A percentile compares a stretch with the other conserved stretches of the same genome.
phyloP scores from a whole-genome alignment of 2,888 invertebrate genomes.

The Eupithecia pulchellata region DNA sequence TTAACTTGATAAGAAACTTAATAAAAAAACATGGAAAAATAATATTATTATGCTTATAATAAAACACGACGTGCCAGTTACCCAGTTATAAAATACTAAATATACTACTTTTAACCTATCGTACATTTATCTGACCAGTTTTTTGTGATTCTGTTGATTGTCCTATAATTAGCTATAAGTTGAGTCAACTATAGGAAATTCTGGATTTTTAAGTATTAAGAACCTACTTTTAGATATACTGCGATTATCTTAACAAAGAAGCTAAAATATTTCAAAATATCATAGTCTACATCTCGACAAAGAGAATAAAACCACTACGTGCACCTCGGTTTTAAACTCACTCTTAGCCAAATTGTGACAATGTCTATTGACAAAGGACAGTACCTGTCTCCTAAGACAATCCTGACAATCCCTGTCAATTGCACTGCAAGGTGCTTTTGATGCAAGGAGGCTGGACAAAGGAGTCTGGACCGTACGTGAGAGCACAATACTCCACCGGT shows the following conservation, averaged over 20 bases:
- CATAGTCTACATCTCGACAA: not conserved
- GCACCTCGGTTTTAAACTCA: not conserved
- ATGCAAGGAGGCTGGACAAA: conserved; percentile 61
- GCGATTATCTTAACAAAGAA: too few relatives aligned
- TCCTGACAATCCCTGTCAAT: conserved; percentile 63
- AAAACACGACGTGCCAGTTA: too few relatives aligned
- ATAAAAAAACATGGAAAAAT: too few relatives aligned
- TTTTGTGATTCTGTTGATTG: too few relatives aligned
- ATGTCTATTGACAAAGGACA: conserved; percentile 55
- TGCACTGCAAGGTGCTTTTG: conserved; percentile 73
- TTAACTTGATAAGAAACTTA: too few relatives aligned
- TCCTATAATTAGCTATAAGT: not conserved
- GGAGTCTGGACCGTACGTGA: conserved; percentile 62
- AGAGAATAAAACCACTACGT: too few relatives aligned
- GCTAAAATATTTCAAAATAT: not conserved
- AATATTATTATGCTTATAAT: too few relatives aligned
- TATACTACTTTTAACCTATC: too few relatives aligned
- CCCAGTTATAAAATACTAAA: too few relatives aligned
- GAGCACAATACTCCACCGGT: conserved; percentile 63
- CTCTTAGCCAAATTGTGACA: conserved; percentile 44
- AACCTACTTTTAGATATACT: too few relatives aligned
- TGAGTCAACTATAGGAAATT: not conserved
- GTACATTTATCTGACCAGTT: too few relatives aligned
- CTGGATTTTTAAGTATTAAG: not conserved
- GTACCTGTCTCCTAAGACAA: conserved; percentile 80